Conservation (phyloP, 2,888 invertebrate species). For the Drosophila yooni region DNA sequence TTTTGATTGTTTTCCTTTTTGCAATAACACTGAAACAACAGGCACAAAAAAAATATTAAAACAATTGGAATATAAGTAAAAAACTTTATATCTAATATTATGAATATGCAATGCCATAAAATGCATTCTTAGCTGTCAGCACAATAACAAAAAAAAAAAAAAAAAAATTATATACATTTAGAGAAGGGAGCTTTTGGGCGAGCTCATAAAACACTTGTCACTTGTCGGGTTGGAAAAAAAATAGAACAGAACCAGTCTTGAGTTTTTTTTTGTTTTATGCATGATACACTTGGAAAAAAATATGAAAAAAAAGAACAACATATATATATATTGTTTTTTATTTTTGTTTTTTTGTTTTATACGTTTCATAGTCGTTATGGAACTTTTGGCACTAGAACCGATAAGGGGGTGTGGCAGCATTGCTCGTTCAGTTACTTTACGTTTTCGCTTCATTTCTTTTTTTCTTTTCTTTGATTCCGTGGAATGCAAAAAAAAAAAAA, state of each 20-base stretch:
- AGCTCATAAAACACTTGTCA: slow-evolving; percentile 43
- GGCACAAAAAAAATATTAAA: slow-evolving; percentile 31
- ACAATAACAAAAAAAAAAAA: slow-evolving; percentile 41
- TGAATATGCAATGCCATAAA: slow-evolving; percentile 7
- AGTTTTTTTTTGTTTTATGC: slow-evolving; percentile 23
- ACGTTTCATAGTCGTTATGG: slow-evolving; percentile 27
- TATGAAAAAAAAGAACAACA: slow-evolving; percentile 54
- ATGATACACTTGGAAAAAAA: slow-evolving; percentile 62
- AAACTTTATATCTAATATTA: slow-evolving; percentile 1
- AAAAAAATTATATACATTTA: slow-evolving; percentile 25
- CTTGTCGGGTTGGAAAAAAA: slow-evolving; percentile 28
- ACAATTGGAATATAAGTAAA: neutral
- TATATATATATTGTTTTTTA: slow-evolving; percentile 21
- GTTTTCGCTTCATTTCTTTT: neutral
- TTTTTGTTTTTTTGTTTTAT: slow-evolving; percentile 9
- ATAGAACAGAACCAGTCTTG: slow-evolving; percentile 30
- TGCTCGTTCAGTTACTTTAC: slow-evolving; percentile 18
- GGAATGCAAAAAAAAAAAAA: slow-evolving; percentile 27
- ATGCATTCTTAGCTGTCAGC: slow-evolving; percentile 27
- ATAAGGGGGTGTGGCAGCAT: slow-evolving; percentile 66
- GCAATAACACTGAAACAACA: slow-evolving; percentile 51
- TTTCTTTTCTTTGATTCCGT: slow-evolving; percentile 15
- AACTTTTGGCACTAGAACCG: slow-evolving; percentile 62
- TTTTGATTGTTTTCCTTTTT: neutral
- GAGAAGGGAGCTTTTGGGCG: slow-evolving; percentile 15